Evolutionary conservation across 92 coral and sea anemone species (phyloP).

Genomic region (Epizoanthus illoricatus): DNA sequence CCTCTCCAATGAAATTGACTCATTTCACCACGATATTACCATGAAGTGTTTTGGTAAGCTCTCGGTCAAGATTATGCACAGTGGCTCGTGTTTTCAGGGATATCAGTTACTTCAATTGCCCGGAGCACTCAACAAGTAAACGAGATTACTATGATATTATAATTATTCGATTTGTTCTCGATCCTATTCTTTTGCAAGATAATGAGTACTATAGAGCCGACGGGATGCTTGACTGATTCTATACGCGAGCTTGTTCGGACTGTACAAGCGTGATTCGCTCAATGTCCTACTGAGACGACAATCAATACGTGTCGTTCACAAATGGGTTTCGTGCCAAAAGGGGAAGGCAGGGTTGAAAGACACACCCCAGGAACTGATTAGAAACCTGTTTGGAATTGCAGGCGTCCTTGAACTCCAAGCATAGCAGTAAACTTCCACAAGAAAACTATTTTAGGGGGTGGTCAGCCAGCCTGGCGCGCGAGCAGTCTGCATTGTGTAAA

Average conservation of each 20-base stretch:
- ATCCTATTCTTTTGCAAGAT: slow-evolving; percentile 52
- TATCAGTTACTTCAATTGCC: slow-evolving; percentile 71
- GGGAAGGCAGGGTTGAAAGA: slow-evolving; percentile 37
- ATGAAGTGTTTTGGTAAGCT: slow-evolving; percentile 27
- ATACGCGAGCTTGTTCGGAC: not conserved
- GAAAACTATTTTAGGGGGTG: not conserved
- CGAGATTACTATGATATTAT: slow-evolving; percentile 75
- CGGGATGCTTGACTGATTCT: slow-evolving; percentile 9
- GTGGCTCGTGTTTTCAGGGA: slow-evolving; percentile 34
- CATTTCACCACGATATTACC: slow-evolving; percentile 12
- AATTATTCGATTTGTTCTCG: slow-evolving; percentile 73
- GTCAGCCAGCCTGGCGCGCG: slow-evolving; percentile 26
- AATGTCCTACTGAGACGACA: slow-evolving; percentile 25
- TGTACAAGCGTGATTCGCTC: slow-evolving; percentile 18
- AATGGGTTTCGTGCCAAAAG: slow-evolving; percentile 40
- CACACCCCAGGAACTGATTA: slow-evolving; percentile 35
- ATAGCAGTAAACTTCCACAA: slow-evolving; percentile 2
- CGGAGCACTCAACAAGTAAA: slow-evolving; percentile 69
- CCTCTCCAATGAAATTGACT: slow-evolving; percentile 15
- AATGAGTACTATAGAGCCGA: slow-evolving; percentile 51
- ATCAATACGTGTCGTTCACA: slow-evolving; percentile 31
- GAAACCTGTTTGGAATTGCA: slow-evolving; percentile 30
- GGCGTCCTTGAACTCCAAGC: slow-evolving; percentile 11
- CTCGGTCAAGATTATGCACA: not conserved
- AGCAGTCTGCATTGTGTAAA: not conserved